Base-by-base conservation (phyloP, 2,888 invertebrate genomes). In the Melitaea athalia region DNA sequence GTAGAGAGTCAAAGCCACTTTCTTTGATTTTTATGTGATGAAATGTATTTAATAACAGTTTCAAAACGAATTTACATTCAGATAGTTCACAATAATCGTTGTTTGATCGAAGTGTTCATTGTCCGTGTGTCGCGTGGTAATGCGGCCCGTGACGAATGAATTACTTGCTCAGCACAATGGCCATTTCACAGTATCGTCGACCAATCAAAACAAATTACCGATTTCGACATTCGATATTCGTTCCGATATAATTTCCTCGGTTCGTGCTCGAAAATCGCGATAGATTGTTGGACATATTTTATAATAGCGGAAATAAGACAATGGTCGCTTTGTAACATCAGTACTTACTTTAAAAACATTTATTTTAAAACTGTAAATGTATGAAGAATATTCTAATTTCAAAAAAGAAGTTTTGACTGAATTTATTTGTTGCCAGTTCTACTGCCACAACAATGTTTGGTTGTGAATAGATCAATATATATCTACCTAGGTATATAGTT, bases 191-290 rank as follows among this genome's bases (percentile, higher is more conserved):
- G 82, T 80, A 83, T 83, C 81, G 85, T 86, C 85, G 84, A 86
- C 85, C 85, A 87, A 87, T 87, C 86, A 80, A 86, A 85, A 85
- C 84, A 83, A 84, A 85, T 89, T 85, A 85, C 84, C 81, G 82
- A 89, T 91, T 88, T 85, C 81, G 81, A 83, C 85, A 86, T 87
- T 84, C 83, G 79, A 82, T 81, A 90, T 90, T 89, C 90, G 89
- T 88, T 89, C 88, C 89, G 85, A 88, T 88, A 87, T 87, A 84
- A 91, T 91, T 88, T 86, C 76, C 81, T 77, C 72, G 70, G 77
- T 78, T 85, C 82, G 83, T 85, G 81, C 78, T 78, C 82, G 83
- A 84, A 84, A 82, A 86, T 85, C 74, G 74, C 73, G 69, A 74
- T 73, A 75, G 57, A 57, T 15, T 57, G 15, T 57, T 57, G 38